Evolutionary conservation across 1,140 invertebrate genomes (phyloP).

Genomic region (Pachypeltis micranthus): DNA sequence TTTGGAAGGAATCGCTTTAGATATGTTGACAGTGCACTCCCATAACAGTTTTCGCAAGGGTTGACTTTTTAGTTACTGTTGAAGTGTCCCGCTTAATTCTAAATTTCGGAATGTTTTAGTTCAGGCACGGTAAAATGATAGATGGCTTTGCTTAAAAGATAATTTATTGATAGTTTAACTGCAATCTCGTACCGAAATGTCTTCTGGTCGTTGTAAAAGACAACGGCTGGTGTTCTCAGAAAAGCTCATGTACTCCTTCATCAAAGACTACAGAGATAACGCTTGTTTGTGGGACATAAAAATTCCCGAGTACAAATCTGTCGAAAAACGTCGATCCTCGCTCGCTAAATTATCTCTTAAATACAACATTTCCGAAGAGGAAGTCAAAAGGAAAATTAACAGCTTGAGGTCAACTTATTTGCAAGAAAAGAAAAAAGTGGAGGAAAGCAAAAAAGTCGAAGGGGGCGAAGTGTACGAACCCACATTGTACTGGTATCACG

Average conservation of each 20-base stretch:
- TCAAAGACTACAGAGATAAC: not conserved
- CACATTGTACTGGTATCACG: not conserved
- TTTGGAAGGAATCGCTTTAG: no score
- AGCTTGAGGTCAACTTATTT: conserved; percentile 1
- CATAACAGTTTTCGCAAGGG: no score
- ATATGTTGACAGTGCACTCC: no score
- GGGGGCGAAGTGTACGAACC: not conserved
- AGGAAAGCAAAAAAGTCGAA: not conserved
- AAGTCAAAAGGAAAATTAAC: not conserved
- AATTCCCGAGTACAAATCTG: not conserved
- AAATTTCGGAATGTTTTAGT: no score
- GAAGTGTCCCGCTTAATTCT: no score
- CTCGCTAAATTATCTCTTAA: not conserved
- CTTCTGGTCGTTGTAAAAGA: no score
- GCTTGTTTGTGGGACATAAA: not conserved
- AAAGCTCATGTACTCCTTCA: conserved; percentile 1
- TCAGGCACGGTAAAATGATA: no score
- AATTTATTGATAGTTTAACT: no score
- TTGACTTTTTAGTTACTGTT: no score
- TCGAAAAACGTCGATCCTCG: not conserved
- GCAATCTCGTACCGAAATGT: no score
- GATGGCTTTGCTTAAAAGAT: no score
- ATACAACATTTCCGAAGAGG: not conserved
- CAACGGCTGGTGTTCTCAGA: not conserved
- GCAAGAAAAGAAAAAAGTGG: conserved; percentile 5